phyloP scores from a whole-genome alignment of 2,113 vertebrate genomes.

The Anoplopoma fimbria region DNA sequence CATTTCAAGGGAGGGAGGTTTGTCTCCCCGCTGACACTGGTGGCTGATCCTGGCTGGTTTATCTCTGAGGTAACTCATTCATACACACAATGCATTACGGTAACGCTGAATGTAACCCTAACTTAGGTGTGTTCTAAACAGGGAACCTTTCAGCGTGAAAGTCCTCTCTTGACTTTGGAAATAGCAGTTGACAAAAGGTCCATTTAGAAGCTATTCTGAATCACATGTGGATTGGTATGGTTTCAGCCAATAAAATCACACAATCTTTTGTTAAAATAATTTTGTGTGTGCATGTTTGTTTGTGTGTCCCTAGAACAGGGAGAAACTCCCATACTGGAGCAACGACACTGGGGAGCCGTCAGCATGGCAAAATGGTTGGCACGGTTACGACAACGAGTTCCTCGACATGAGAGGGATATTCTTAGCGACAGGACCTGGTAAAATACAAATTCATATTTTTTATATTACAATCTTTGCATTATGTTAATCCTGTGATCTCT shows the following conservation, averaged over 20 bases:
- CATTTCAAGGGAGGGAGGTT: conserved; percentile 92
- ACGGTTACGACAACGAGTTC: conserved; percentile 95
- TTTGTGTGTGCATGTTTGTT: conserved; percentile 24
- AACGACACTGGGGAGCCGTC: conserved; percentile 85
- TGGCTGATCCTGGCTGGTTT: conserved; percentile 95
- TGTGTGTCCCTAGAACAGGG: conserved; percentile 82
- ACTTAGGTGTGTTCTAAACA: neutral
- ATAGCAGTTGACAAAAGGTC: neutral
- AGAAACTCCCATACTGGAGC: conserved; percentile 91
- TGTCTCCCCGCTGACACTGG: conserved; percentile 91
- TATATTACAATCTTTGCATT: neutral
- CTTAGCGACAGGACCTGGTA: conserved; percentile 94
- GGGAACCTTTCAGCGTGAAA: neutral
- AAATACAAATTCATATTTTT: conserved; percentile 1
- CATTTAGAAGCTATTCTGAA: neutral
- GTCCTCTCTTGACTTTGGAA: neutral
- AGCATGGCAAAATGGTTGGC: conserved; percentile 95
- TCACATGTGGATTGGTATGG: neutral
- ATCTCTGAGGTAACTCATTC: conserved; percentile 87
- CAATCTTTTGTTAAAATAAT: neutral
- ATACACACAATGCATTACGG: neutral
- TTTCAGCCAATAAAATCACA: neutral
- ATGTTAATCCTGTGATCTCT: neutral
- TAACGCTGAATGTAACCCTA: neutral
- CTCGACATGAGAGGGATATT: conserved; percentile 95